Evolutionary conservation across 2,888 invertebrate species (phyloP), one percentile per base, ranked within the genome.

Genomic region (Halictus quadricinctus): DNA sequence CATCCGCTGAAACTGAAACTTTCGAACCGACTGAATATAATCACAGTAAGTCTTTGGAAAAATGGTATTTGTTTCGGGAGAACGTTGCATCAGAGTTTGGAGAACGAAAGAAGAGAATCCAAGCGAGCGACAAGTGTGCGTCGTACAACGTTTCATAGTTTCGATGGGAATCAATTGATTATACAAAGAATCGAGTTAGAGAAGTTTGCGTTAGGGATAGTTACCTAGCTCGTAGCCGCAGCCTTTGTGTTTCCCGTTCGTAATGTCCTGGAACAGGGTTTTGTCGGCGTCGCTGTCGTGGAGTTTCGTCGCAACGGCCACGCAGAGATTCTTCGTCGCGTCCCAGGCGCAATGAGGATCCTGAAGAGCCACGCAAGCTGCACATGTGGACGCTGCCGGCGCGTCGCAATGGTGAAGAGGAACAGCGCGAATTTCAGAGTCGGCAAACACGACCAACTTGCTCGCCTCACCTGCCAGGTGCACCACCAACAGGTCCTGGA

Each of bases 341-440:
- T 98, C 98, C 99, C 99, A 99, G 36, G 98, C 98, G 95, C 99
- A 99, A 94, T 99, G 98, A 0, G 99, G 99, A 95, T 99, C 99
- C 95, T 99, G 98, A 84, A 99, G 95, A 54, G 97, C 96, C 6
- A 99, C 97, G 95, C 99, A 99, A 90, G 97, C 97, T 88, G 97
- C 96, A 95, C 95, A 97, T 95, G 95, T 95, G 88, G 90, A 91
- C 41, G 93, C 94, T 48, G 91, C 83, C 1, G 89, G 84, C 13
- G 93, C 93, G 86, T 94, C 94, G 94, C 99, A 99, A 92, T 98
- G 97, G 91, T 98, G 97, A 79, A 99, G 95, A 21, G 98, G 97
- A 79, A 99, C 96, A 21, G 98, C 96, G 90, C 97, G 97, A 83
- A 99, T 97, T 92, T 98, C 97, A 90, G 98, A 97, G 92, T 97